phyloP scores from a whole-genome alignment of 2,797 vertebrate species.

The Sebastes oblongus region DNA sequence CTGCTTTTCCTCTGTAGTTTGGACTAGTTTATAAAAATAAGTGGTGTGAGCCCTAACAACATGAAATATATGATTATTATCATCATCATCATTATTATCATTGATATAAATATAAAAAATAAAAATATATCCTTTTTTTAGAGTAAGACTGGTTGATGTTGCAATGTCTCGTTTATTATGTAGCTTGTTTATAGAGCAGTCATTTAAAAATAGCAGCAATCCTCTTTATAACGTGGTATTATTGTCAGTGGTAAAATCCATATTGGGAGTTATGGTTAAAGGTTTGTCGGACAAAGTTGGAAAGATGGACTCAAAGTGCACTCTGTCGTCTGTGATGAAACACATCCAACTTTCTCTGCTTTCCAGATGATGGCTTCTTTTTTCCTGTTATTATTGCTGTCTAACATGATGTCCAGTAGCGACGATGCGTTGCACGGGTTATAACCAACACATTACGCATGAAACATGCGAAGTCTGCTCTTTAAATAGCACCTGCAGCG shows the following conservation, averaged over 20 bases:
- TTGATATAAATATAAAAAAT: neutral
- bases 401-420: slow-evolving; percentile 34
- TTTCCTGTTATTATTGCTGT: slow-evolving; percentile 64
- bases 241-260: slow-evolving; percentile 21
- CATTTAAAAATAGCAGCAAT: slow-evolving; percentile 1
- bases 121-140: neutral
- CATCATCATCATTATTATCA: neutral
- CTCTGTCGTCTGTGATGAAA: slow-evolving; percentile 34
- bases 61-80: neutral
- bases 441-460: slow-evolving; percentile 53
- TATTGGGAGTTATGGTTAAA: slow-evolving; percentile 3
- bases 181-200: neutral
- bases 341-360: slow-evolving; percentile 65
- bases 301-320: slow-evolving; percentile 24
- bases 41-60: neutral
- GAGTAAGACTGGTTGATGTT: neutral
- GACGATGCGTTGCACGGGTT: slow-evolving; percentile 38
- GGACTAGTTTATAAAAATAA: neutral
- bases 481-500: slow-evolving; percentile 52
- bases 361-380: slow-evolving; percentile 69
- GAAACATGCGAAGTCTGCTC: slow-evolving; percentile 48
- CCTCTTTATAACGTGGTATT: neutral
- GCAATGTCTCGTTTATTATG: neutral
- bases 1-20: neutral
- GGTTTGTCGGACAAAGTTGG: slow-evolving; percentile 8